Conservation (phyloP, 2,888 invertebrate species). For the Melinaea menophilus region DNA sequence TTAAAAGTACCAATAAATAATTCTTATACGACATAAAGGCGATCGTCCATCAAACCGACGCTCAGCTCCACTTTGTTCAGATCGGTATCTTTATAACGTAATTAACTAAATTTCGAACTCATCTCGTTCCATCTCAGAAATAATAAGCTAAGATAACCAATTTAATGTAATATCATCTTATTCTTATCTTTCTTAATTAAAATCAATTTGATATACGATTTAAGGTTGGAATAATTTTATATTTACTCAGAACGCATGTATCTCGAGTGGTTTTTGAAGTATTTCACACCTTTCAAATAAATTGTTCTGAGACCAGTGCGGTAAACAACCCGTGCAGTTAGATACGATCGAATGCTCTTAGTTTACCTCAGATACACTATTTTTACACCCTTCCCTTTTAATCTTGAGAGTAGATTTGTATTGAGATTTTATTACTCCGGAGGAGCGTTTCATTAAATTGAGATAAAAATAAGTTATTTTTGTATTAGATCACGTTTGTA, state of each 20-base stretch:
- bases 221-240: neutral
- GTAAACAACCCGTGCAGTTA: slow-evolving; percentile 70
- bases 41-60: slow-evolving; percentile 45
- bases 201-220: slow-evolving; percentile 36
- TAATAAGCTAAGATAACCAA: slow-evolving; percentile 62
- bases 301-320: slow-evolving; percentile 72
- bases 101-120: slow-evolving; percentile 67
- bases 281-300: slow-evolving; percentile 76
- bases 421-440: slow-evolving; percentile 37
- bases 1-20: slow-evolving; percentile 18
- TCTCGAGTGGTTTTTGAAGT: slow-evolving; percentile 63
- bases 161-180: slow-evolving; percentile 58
- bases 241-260: slow-evolving; percentile 45
- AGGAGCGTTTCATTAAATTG: slow-evolving; percentile 25
- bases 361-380: slow-evolving; percentile 46
- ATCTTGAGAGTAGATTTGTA: slow-evolving; percentile 53
- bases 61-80: slow-evolving; percentile 48
- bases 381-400: slow-evolving; percentile 55
- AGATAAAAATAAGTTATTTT: slow-evolving; percentile 8
- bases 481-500: slow-evolving; percentile 17
- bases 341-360: slow-evolving; percentile 53
- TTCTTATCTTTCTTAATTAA: slow-evolving; percentile 55
- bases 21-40: slow-evolving; percentile 35
- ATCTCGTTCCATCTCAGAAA: slow-evolving; percentile 54
- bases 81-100: slow-evolving; percentile 65